Base-by-base conservation (phyloP, 2,888 invertebrate genomes). In the Tenthredo distinguenda region DNA sequence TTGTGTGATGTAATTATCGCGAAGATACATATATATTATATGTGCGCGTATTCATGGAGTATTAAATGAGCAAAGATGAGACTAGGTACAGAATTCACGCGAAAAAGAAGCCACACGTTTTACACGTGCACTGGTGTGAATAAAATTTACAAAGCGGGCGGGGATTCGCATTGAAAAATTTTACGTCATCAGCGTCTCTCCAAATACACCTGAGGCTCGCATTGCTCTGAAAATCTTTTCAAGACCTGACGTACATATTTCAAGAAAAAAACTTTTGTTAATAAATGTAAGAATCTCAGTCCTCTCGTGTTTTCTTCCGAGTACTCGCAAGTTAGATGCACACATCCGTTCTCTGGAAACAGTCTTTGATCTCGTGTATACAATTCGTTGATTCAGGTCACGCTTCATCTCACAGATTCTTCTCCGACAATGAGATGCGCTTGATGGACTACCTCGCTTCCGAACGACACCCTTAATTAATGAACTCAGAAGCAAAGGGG, bases 191-290 rank as follows among this genome's bases (percentile, higher is more conserved):
- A 87, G 40, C 82, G 86, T 74, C 86, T 86, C 71, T 86, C 86
- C 84, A 62, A 86, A 50, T 50, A 86, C 89, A 89, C 90, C 89
- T 88, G 90, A 86, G 89, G 58, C 88, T 85, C 82, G 68, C 72
- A 86, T 86, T 40, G 84, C 43, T 74, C 43, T 74, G 72, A 74
- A 72, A 43, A n/a, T 3, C 9, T 43, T 74, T 43, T 21, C 72
- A 43, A 74, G 72, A 43, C n/a, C 40, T n/a, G 40, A 40, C 43
- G 21, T 74, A 74, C 40, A 43, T 74, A 40, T 74, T 74, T 43
- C 12, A 15, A 74, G 72, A 2, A 12, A 21, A 43, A 43, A 5
- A 43, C 6, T 43, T 40, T 43, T n/a, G 21, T 43, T 43, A 74
- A 40, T 21, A 74, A 74, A 74, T 43, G 72, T 43, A 26, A 43